Conservation (phyloP, 2,113 vertebrate genomes). For the Gnathonemus echidnorhynchus region DNA sequence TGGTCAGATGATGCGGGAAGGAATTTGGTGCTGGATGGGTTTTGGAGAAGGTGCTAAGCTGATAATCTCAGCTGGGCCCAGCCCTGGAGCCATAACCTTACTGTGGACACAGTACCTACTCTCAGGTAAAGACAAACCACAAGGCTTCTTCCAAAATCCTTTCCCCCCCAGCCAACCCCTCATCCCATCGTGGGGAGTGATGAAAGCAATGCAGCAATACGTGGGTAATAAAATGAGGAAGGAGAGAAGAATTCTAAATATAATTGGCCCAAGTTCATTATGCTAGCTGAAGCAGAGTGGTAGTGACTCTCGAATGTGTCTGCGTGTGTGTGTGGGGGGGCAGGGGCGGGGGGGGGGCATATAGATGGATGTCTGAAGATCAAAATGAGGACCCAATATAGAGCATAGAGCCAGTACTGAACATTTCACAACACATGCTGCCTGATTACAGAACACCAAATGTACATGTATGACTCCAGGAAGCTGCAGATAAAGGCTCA, state of each 20-base stretch:
- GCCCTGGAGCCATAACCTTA: not conserved
- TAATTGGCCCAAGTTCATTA: conserved; percentile 99
- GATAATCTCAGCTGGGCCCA: not conserved
- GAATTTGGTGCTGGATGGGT: not conserved
- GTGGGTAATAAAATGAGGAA: no score
- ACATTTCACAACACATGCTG: not conserved
- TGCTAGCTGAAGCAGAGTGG: conserved; percentile 44
- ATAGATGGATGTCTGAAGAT: not conserved
- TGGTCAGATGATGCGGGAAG: not conserved
- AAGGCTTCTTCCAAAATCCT: not conserved
- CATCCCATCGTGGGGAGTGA: no score
- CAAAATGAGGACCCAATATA: not conserved
- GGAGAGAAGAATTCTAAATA: conserved; percentile 29
- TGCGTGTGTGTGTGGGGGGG: no score
- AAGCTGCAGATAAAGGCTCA: not conserved
- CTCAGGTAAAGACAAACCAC: not conserved
- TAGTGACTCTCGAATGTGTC: not conserved
- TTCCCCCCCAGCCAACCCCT: no score
- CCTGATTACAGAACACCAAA: not conserved
- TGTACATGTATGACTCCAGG: not conserved
- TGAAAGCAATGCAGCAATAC: no score
- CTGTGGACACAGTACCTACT: not conserved
- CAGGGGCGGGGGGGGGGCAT: no score
- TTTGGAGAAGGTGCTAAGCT: not conserved
- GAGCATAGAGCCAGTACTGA: conserved; percentile 28